phyloP scores from a whole-genome alignment of 2,113 vertebrate genomes.

The Heterochromis multidens region DNA sequence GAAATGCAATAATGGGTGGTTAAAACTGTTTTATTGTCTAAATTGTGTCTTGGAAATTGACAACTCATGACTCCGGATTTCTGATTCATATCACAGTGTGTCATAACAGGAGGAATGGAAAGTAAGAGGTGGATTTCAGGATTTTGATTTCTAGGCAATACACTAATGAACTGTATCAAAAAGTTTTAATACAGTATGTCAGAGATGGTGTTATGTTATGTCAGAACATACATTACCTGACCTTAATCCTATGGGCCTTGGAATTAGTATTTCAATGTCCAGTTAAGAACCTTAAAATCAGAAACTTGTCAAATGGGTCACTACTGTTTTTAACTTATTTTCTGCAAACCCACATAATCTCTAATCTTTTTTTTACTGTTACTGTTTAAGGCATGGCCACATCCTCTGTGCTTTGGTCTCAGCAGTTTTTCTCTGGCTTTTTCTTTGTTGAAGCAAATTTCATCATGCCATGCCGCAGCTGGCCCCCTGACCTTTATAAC shows the following conservation, averaged over 20 bases:
- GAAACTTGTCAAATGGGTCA: not conserved
- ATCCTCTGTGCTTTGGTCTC: not conserved
- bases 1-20: not conserved
- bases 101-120: constrained; percentile 22
- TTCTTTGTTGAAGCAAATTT: not conserved
- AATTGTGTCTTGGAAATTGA: not conserved
- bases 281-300: not conserved
- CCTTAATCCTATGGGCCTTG: no score
- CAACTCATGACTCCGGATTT: constrained; percentile 27
- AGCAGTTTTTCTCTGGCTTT: not conserved
- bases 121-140: not conserved
- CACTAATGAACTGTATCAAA: not conserved
- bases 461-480: not conserved
- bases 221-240: not conserved
- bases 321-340: not conserved
- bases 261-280: not conserved
- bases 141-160: not conserved
- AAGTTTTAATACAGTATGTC: not conserved
- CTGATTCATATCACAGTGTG: constrained; percentile 46
- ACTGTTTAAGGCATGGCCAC: not conserved
- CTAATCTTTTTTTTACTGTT: not conserved
- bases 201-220: not conserved
- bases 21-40: not conserved
- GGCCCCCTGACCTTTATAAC: not conserved
- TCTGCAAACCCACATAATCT: not conserved